phyloP scores from a whole-genome alignment of 2,797 vertebrate genomes.

The Tenualosa ilisha region DNA sequence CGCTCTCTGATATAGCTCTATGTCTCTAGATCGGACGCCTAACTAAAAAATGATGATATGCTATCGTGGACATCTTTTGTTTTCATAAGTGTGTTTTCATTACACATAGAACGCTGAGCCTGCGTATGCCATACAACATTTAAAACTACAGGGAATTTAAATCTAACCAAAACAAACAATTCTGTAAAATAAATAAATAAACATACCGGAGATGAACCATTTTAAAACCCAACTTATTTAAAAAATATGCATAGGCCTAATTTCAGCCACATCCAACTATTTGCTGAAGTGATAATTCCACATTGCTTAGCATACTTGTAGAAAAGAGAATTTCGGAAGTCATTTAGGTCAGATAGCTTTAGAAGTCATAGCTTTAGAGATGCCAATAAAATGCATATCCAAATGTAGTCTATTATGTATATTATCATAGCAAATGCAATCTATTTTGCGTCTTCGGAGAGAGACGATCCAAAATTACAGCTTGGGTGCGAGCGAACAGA shows the following conservation, averaged over 20 bases:
- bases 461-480: no score
- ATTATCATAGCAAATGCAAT: no score
- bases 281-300: not conserved
- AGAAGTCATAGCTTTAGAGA: not conserved
- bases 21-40: not conserved
- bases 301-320: not conserved
- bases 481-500: no score
- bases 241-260: not conserved
- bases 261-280: not conserved
- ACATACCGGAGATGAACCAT: not conserved
- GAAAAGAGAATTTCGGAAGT: not conserved
- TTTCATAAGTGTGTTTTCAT: not conserved
- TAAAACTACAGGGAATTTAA: not conserved
- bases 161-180: not conserved
- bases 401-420: not conserved
- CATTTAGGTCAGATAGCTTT: not conserved
- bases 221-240: not conserved
- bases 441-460: no score
- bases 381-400: not conserved
- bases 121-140: not conserved
- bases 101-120: not conserved
- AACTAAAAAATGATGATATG: not conserved
- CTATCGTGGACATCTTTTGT: not conserved
- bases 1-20: no score
- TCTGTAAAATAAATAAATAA: not conserved